A percentile compares a stretch with the other conserved stretches of the same genome.
phyloP scores from a whole-genome alignment of 2,797 vertebrate genomes.

The Tapera naevia region DNA sequence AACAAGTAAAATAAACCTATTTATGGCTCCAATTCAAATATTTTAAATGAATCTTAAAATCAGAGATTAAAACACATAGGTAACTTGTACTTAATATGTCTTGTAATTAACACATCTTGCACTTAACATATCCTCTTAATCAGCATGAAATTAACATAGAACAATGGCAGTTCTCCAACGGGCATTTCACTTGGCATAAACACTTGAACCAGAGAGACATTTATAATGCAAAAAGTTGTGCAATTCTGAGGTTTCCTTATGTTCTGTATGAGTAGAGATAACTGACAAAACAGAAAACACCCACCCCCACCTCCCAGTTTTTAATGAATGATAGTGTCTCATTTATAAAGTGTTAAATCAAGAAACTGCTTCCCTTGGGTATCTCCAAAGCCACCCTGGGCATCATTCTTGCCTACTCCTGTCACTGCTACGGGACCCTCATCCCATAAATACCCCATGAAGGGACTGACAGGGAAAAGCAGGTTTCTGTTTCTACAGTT shows the following conservation, averaged over 20 bases:
- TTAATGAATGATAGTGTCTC: background rate
- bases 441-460: accelerated
- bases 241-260: background rate
- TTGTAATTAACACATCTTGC: background rate
- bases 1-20: background rate
- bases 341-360: background rate
- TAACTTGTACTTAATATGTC: background rate
- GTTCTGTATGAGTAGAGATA: background rate
- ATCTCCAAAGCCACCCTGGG: background rate
- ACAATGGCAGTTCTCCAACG: background rate
- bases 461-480: accelerated
- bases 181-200: background rate
- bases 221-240: background rate
- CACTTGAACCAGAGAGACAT: background rate
- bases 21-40: background rate
- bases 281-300: background rate
- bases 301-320: no score
- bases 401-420: background rate
- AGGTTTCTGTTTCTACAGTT: background rate
- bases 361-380: background rate
- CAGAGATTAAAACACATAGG: background rate
- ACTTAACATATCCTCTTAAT: background rate
- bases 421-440: background rate
- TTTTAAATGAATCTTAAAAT: background rate
- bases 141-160: background rate